Conservation (phyloP, 2,888 invertebrate genomes). For the Trachelus tabidus region DNA sequence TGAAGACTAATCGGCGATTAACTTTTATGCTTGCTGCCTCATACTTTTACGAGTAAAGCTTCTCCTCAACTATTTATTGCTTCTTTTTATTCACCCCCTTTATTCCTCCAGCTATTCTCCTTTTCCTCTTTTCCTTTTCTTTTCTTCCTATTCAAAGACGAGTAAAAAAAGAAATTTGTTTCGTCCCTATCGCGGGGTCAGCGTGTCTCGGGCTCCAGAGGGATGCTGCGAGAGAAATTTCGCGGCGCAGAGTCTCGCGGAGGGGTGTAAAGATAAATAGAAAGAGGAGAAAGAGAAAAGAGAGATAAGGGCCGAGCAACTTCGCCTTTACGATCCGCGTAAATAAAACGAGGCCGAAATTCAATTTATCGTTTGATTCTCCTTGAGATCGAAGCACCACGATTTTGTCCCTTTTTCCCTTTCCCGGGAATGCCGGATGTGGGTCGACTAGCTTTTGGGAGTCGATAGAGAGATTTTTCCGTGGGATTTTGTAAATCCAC, state of each 20-base stretch:
- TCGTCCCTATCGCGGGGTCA: conserved; percentile 14
- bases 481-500: not conserved
- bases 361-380: conserved; percentile 11
- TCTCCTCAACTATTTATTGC: conserved; percentile 6
- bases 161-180: conserved; percentile 6
- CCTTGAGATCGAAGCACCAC: not conserved
- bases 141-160: not conserved
- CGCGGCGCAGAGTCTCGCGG: conserved; percentile 8
- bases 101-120: conserved; percentile 9
- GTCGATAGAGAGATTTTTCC: not conserved
- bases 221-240: not conserved
- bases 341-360: conserved; percentile 11
- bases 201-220: not conserved
- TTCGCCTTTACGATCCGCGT: not conserved
- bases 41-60: conserved; percentile 51
- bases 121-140: not conserved
- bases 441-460: not conserved
- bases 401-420: not conserved
- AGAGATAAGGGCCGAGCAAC: not conserved
- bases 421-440: not conserved
- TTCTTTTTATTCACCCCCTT: conserved; percentile 5
- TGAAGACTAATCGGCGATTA: conserved; percentile 49
- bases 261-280: conserved; percentile 9
- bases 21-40: conserved; percentile 46
- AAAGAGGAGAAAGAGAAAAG: conserved; percentile 6